These are phyloP conservation scores for Drosophila yooni DNA, from an alignment of 2,888 invertebrate species.

Conservation along the genomic window DNA sequence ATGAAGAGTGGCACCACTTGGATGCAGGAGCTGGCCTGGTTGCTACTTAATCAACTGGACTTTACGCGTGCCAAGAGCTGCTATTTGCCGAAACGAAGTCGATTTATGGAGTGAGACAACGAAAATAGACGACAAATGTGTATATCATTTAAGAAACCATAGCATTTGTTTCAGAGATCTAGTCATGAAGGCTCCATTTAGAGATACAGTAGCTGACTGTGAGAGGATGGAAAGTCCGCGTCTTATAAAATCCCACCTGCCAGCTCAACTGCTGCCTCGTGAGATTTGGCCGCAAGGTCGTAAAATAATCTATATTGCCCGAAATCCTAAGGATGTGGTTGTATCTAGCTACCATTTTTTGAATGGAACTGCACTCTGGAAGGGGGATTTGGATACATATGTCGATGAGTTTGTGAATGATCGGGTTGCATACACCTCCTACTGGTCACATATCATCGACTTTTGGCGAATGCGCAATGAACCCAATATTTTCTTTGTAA, in stretches of 20 bases:
- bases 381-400: constrained; percentile 86
- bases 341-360: constrained; percentile 91
- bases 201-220: constrained; percentile 1
- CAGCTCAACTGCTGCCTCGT: constrained; percentile 60
- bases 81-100: constrained; percentile 21
- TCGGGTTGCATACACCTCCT: constrained; percentile 33
- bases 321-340: constrained; percentile 93
- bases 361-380: constrained; percentile 87
- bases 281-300: constrained; percentile 58
- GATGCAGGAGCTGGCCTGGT: constrained; percentile 68
- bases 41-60: constrained; percentile 63
- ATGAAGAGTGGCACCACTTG: constrained; percentile 72
- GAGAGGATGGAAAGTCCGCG: constrained; percentile 47
- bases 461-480: constrained; percentile 72
- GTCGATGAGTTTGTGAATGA: constrained; percentile 41
- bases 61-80: constrained; percentile 43
- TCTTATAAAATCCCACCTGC: constrained; percentile 68
- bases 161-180: not conserved
- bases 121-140: not conserved
- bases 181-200: not conserved
- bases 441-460: constrained; percentile 69
- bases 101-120: constrained; percentile 54
- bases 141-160: not conserved
- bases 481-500: constrained; percentile 67
- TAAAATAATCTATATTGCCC: constrained; percentile 91